These are phyloP conservation scores for Masnerella sp. DNA, from an alignment of 2,888 invertebrate genomes.

Conservation along the genomic window DNA sequence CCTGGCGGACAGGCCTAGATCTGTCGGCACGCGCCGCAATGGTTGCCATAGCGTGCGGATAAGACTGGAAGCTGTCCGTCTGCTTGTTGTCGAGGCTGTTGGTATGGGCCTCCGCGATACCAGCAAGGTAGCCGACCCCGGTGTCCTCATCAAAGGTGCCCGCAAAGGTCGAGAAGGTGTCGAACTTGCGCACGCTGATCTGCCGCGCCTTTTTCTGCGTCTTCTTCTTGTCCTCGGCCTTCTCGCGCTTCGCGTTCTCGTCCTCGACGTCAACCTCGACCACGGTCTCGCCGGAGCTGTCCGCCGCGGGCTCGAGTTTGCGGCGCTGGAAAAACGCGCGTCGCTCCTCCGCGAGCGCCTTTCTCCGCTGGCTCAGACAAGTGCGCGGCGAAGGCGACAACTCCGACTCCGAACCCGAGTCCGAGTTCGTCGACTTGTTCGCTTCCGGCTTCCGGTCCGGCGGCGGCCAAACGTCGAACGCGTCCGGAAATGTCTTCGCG, in stretches of 20 bases:
- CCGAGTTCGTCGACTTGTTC: constrained; percentile 62
- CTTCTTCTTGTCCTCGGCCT: constrained; percentile 42
- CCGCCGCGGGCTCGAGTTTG: constrained; percentile 67
- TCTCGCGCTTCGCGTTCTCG: constrained; percentile 44
- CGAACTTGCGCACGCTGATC: constrained; percentile 73
- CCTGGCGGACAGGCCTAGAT: constrained; percentile 66
- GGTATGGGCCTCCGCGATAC: constrained; percentile 68
- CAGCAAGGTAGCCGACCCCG: constrained; percentile 69
- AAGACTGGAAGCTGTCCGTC: constrained; percentile 39
- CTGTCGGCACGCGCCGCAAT: constrained; percentile 62
- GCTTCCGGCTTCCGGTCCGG: constrained; percentile 18
- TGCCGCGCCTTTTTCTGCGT: constrained; percentile 63
- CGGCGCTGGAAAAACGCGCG: constrained; percentile 72
- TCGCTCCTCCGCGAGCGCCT: constrained; percentile 71
- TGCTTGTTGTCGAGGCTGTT: constrained; percentile 63
- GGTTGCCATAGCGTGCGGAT: constrained; percentile 62
- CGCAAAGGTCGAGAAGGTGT: constrained; percentile 73
- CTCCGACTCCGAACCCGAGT: constrained; percentile 62
- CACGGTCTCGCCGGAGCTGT: constrained; percentile 68
- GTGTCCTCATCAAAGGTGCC: constrained; percentile 73
- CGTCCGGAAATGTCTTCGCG: constrained; percentile 48
- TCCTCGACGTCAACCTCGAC: constrained; percentile 64
- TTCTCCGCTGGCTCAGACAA: constrained; percentile 51
- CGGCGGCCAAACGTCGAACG: constrained; percentile 50
- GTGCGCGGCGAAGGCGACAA: constrained; percentile 66